Percentiles rank a stretch among this genome's conserved stretches.
Evolutionary conservation across 2,797 vertebrate genomes (phyloP).

Genomic region (Pogoniulus pusillus): DNA sequence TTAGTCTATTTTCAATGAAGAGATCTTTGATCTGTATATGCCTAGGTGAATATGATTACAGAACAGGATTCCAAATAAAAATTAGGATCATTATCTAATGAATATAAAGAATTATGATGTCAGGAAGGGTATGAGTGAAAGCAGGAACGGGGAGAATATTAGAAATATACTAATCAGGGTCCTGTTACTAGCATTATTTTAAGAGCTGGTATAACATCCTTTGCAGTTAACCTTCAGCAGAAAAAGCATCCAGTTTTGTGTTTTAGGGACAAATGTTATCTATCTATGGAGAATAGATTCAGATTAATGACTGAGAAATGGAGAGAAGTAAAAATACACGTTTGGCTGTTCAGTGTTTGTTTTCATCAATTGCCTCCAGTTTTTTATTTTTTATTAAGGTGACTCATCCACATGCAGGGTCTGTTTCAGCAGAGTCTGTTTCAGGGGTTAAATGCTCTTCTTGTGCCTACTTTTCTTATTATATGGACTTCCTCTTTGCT

Average conservation of each 20-base stretch:
- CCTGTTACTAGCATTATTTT: not conserved
- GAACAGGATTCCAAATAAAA: not conserved
- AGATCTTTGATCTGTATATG: not conserved
- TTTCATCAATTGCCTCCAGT: not conserved
- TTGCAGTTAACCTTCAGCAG: not conserved
- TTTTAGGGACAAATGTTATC: not conserved
- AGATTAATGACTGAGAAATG: not conserved
- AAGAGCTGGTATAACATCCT: not conserved
- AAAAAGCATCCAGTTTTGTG: not conserved
- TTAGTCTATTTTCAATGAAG: not conserved
- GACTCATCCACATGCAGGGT: not conserved
- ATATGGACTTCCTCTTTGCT: not conserved
- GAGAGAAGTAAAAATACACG: not conserved
- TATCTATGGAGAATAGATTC: not conserved
- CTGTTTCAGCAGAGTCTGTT: not conserved
- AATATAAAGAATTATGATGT: not conserved
- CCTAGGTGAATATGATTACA: not conserved
- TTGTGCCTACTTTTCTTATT: not conserved
- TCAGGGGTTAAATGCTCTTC: not conserved
- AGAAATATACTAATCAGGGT: not conserved
- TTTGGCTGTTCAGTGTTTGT: not conserved
- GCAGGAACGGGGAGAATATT: not conserved
- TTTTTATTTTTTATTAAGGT: not conserved
- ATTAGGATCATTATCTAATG: not conserved
- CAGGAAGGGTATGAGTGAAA: not conserved